These are phyloP conservation scores for Balearica regulorum DNA, from an alignment of 2,797 vertebrate genomes.

Conservation along the genomic window DNA sequence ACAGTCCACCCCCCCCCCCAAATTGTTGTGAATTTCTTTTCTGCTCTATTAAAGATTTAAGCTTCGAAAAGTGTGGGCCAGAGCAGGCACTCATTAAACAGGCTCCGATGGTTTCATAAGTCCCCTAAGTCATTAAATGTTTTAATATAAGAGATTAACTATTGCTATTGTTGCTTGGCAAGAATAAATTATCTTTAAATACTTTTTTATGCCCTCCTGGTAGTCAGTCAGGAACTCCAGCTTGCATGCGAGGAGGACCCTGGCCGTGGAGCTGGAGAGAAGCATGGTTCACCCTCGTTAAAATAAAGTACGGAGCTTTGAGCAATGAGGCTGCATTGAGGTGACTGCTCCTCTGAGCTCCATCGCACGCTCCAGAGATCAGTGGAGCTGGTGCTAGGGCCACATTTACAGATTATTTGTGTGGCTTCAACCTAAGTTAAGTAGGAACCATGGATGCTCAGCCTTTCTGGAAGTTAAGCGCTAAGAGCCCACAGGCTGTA, in stretches of 20 bases:
- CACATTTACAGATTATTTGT: neutral
- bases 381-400: neutral
- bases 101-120: conserved; percentile 48
- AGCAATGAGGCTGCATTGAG: fast-evolving
- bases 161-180: neutral
- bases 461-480: neutral
- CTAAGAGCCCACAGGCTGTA: neutral
- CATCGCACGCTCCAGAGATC: neutral
- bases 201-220: neutral
- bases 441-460: neutral
- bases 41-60: conserved; percentile 70
- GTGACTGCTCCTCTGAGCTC: neutral
- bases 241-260: neutral
- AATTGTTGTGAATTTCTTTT: conserved; percentile 67
- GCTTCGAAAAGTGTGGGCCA: conserved; percentile 36
- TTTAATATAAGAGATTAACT: conserved; percentile 2
- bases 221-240: neutral
- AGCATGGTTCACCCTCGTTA: neutral
- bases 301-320: neutral
- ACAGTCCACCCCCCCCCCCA: neutral
- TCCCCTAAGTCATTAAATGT: conserved; percentile 22
- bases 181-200: conserved; percentile 48
- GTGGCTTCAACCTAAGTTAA: neutral
- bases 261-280: neutral
- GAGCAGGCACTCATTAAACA: conserved; percentile 51